These are phyloP conservation scores for Spodoptera exigua DNA, from an alignment of 2,888 invertebrate species.

Conservation along the genomic window DNA sequence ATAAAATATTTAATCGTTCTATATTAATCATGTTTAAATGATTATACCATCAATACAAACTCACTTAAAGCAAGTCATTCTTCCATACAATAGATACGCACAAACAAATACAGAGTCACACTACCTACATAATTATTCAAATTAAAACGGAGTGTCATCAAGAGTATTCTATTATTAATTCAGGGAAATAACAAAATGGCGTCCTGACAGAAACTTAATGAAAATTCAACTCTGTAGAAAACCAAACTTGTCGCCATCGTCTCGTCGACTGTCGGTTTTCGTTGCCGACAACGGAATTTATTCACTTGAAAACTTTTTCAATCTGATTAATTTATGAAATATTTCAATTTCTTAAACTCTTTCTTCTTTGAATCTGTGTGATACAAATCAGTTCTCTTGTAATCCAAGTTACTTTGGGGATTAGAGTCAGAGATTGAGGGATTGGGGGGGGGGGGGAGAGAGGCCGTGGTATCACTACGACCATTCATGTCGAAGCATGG, in stretches of 20 bases:
- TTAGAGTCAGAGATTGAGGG: too few species aligned
- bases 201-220: constrained; percentile 45
- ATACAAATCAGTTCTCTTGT: constrained; percentile 15
- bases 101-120: neutral
- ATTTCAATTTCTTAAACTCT: constrained; percentile 52
- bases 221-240: constrained; percentile 56
- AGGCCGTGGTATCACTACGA: too few species aligned
- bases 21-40: too few species aligned
- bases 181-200: constrained; percentile 40
- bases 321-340: constrained; percentile 65
- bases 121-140: constrained; percentile 39
- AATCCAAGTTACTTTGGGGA: too few species aligned
- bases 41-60: too few species aligned
- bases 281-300: constrained; percentile 55
- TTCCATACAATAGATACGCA: too few species aligned
- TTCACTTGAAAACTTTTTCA: constrained; percentile 64
- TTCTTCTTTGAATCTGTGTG: constrained; percentile 31
- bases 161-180: constrained; percentile 48
- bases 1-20: too few species aligned
- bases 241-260: constrained; percentile 48
- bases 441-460: too few species aligned
- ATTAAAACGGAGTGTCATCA: constrained; percentile 41
- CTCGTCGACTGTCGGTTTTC: constrained; percentile 20
- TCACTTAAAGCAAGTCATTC: too few species aligned
- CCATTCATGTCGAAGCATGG: too few species aligned